These are phyloP conservation scores for Pheosia gnoma DNA, from an alignment of 2,888 invertebrate genomes.

Conservation along the genomic window DNA sequence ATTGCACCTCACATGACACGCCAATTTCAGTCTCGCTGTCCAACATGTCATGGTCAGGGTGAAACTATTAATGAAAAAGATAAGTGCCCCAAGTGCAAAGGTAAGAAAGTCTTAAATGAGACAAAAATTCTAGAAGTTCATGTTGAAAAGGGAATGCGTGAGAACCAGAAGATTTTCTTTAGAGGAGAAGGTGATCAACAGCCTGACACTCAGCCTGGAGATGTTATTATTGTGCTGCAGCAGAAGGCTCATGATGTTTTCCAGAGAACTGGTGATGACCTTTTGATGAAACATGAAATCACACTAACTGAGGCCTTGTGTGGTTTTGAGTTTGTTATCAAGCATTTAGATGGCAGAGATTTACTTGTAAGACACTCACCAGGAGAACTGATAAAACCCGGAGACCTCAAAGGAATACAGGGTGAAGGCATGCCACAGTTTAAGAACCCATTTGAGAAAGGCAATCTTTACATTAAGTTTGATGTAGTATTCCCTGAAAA, in stretches of 20 bases:
- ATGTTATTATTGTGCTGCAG: constrained; percentile 94
- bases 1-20: constrained; percentile 86
- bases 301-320: constrained; percentile 95
- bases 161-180: constrained; percentile 93
- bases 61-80: constrained; percentile 91
- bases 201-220: constrained; percentile 93
- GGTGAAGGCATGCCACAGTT: constrained; percentile 96
- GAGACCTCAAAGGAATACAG: constrained; percentile 89
- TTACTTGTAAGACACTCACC: constrained; percentile 90
- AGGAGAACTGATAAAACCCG: constrained; percentile 93
- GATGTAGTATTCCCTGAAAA: constrained; percentile 93
- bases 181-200: constrained; percentile 95
- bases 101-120: constrained; percentile 92
- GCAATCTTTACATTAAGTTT: constrained; percentile 94
- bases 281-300: constrained; percentile 89
- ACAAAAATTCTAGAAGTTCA: constrained; percentile 94
- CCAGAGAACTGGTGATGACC: constrained; percentile 89
- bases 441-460: constrained; percentile 93
- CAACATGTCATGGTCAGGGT: constrained; percentile 88
- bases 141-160: constrained; percentile 95
- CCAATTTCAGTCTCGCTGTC: constrained; percentile 85
- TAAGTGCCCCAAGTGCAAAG: constrained; percentile 91
- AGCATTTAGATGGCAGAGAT: constrained; percentile 94
- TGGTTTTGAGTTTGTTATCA: constrained; percentile 93
- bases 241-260: constrained; percentile 92